Percentiles rank a stretch among this genome's conserved stretches.
phyloP scores from a whole-genome alignment of 2,888 invertebrate species.

The Aporophyla lueneburgensis region DNA sequence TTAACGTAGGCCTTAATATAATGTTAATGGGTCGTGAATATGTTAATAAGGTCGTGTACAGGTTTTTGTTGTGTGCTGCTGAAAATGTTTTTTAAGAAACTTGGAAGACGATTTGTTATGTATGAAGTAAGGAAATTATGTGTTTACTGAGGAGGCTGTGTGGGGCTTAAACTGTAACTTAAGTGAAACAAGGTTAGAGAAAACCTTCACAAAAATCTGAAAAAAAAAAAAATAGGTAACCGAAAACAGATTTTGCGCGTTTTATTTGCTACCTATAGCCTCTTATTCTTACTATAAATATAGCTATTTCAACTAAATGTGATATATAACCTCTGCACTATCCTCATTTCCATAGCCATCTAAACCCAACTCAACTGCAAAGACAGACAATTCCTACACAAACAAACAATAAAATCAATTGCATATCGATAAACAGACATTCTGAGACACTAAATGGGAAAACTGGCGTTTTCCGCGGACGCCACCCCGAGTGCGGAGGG shows the following conservation, averaged over 20 bases:
- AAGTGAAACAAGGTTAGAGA: neutral
- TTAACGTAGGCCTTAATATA: conserved; percentile 25
- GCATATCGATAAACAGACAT: conserved; percentile 74
- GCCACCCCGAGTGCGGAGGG: conserved; percentile 74
- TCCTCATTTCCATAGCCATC: conserved; percentile 15
- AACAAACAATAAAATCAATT: conserved; percentile 76
- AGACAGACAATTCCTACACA: conserved; percentile 25
- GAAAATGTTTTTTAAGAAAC: conserved; percentile 30
- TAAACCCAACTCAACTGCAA: neutral
- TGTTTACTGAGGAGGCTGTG: neutral
- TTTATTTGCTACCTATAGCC: neutral
- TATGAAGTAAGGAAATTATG: neutral
- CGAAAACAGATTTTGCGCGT: neutral
- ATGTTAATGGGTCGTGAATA: conserved; percentile 52
- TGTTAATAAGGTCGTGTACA: conserved; percentile 48
- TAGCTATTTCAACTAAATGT: neutral
- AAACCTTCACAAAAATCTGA: neutral
- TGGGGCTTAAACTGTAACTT: neutral
- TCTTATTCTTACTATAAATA: neutral
- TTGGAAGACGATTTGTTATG: conserved; percentile 1
- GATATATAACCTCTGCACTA: neutral
- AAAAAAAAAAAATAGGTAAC: no score
- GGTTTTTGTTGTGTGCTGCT: conserved; percentile 24
- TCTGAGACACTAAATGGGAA: conserved; percentile 85
- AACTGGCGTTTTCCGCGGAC: conserved; percentile 87